These are phyloP conservation scores for Leptogaster cylindrica DNA, from an alignment of 2,888 invertebrate species.

Conservation along the genomic window DNA sequence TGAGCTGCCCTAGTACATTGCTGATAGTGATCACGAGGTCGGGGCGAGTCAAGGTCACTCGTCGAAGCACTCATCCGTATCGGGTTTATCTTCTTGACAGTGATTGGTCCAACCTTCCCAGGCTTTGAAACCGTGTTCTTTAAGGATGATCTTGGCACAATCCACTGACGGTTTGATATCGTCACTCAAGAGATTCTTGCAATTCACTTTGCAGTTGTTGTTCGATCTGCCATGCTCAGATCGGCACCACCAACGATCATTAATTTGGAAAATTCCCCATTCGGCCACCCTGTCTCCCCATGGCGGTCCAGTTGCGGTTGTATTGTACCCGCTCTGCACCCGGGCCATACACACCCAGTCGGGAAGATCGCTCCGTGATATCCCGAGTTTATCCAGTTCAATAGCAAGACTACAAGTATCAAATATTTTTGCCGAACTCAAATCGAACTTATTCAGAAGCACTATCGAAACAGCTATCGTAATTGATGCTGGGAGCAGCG, in stretches of 20 bases:
- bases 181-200: background rate
- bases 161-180: background rate
- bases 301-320: background rate
- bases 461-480: no score
- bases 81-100: slow-evolving; percentile 29
- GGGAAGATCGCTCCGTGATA: background rate
- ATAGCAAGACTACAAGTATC: background rate
- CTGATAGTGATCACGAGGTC: no score
- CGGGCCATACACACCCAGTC: slow-evolving; percentile 13
- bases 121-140: background rate
- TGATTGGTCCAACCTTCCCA: slow-evolving; percentile 23
- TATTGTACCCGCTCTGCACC: background rate
- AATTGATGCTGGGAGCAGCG: no score
- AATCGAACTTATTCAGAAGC: no score
- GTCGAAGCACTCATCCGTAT: slow-evolving; percentile 18
- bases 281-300: background rate
- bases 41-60: no score
- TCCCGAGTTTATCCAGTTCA: background rate
- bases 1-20: no score
- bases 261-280: background rate
- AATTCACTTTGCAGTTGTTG: background rate
- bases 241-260: background rate
- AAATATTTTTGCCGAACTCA: background rate
- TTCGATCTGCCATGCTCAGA: background rate
- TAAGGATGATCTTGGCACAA: background rate